Base-by-base conservation (phyloP, 2,888 invertebrate species). In the Antheraea yamamai region DNA sequence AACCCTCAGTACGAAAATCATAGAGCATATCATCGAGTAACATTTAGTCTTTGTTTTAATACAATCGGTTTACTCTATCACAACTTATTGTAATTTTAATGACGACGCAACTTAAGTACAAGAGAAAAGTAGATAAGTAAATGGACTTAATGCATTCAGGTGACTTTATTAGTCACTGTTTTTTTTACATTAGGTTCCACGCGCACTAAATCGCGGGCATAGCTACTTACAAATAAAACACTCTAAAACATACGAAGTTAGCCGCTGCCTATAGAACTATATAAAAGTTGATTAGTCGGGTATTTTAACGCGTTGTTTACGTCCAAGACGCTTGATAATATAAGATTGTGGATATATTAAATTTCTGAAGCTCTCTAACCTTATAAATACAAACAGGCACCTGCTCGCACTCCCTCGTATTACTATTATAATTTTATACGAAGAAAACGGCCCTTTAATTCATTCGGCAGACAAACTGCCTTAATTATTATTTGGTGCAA, bases 401-500 rank as follows among this genome's bases (percentile, higher is more conserved):
- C 92, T 93, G 93, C 92, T 85, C 84, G 14, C 35, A n/a, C 30
- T 66, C 64, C 64, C 26, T 66, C 16, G 26, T 30, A 66, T 66
- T 66, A 66, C 14, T 66, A 66, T 66, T 66, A 70, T 70, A 70
- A n/a, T 70, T 20, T 39, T 70, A 70, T 39, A 70, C 74, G 73
- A 81, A 84, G 87, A 89, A 88, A 89, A 84, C 82, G 88, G 85
- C 87, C 89, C 90, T 89, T 86, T 89, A 90, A 91, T 90, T 88
- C 89, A 89, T 90, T 90, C 90, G 88, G 86, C 88, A 87, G 91
- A 91, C 86, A 89, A 87, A 89, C 88, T 87, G 83, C 82, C 80
- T 89, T 93, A 93, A 92, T 94, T 92, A 94, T 92, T 90, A 92
- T 94, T 94, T 91, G 90, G 93, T 93, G 92, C 91, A 92, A 93